Evolutionary conservation across 2,113 vertebrate species (phyloP), one percentile per base, ranked within the genome.

Genomic region (Nematolebias whitei): DNA sequence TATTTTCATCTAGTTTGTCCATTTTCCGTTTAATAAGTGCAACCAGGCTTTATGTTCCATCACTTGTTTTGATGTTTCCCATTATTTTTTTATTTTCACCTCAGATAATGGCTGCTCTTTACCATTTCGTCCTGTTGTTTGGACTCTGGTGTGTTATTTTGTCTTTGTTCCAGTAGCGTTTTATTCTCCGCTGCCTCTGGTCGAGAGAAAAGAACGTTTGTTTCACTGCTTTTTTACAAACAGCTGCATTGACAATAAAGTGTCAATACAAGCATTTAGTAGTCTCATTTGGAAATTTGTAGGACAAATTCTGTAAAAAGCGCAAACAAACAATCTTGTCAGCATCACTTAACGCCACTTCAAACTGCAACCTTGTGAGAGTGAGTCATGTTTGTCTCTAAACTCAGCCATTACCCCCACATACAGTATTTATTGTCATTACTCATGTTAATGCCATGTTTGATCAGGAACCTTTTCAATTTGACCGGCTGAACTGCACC

Each of bases 401-500:
- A 64, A 71, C 66, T 66, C 74, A 24, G 45, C 71, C 74, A 70
- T 86, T 78, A 82, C 80, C 70, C 22, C 41, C 59, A 78, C 65
- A 59, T 76, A n/a, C n/a, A n/a, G n/a, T n/a, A 65, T 81, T 76
- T 71, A 65, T 58, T 35, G 62, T 74, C 61, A 62, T 82, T 78
- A 69, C 47, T 85, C 69, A 61, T 9, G 1, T 53, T 79, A 78
- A 85, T 74, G 48, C 70, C 61, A 61, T 60, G 56, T 66, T 78
- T 60, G 53, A 68, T 62, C 49, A 20, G 57, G 49, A n/a, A 47
- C 45, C 69, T 51, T 80, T 83, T 79, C 66, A 73, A 1, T 85
- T 89, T 90, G 76, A 76, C 74, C 84, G 74, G 85, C 82, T 80
- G 83, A 87, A 52, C 55, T 49, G 43, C 50, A 26, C 8, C 9